These are phyloP conservation scores for Procambarus clarkii DNA, from an alignment of 1,140 invertebrate species.

Conservation along the genomic window DNA sequence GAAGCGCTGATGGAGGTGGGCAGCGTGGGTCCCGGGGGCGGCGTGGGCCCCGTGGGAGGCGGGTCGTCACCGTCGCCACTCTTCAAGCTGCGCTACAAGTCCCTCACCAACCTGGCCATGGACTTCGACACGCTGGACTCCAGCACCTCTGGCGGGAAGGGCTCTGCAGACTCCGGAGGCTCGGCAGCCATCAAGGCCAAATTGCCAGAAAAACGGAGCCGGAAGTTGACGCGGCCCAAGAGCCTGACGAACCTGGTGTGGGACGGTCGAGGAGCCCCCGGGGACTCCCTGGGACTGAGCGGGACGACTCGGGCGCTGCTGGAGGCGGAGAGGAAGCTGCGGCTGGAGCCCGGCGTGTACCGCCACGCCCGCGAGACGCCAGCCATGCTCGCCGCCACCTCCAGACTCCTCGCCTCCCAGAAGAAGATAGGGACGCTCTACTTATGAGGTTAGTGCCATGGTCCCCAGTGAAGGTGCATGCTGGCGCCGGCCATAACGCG, in stretches of 20 bases:
- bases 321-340: conserved; percentile 65
- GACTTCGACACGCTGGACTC: conserved; percentile 90
- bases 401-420: conserved; percentile 62
- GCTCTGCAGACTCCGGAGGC: conserved; percentile 86
- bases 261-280: conserved; percentile 77
- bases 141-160: conserved; percentile 89
- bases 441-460: conserved; percentile 66
- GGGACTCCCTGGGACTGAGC: conserved; percentile 31
- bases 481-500: no score
- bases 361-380: conserved; percentile 62
- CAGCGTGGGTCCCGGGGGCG: conserved; percentile 72
- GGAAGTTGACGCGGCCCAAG: conserved; percentile 79
- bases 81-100: conserved; percentile 88
- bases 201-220: conserved; percentile 85
- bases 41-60: conserved; percentile 53
- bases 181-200: conserved; percentile 78
- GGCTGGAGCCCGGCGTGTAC: conserved; percentile 71
- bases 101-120: conserved; percentile 86
- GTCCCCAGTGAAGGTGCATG: no score
- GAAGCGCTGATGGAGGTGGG: conserved; percentile 60
- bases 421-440: conserved; percentile 73
- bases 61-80: conserved; percentile 82
- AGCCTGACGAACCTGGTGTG: conserved; percentile 84
- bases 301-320: conserved; percentile 54
- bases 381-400: conserved; percentile 64